Conservation (phyloP, 2,113 vertebrate genomes). For the Salvelinus fontinalis region DNA sequence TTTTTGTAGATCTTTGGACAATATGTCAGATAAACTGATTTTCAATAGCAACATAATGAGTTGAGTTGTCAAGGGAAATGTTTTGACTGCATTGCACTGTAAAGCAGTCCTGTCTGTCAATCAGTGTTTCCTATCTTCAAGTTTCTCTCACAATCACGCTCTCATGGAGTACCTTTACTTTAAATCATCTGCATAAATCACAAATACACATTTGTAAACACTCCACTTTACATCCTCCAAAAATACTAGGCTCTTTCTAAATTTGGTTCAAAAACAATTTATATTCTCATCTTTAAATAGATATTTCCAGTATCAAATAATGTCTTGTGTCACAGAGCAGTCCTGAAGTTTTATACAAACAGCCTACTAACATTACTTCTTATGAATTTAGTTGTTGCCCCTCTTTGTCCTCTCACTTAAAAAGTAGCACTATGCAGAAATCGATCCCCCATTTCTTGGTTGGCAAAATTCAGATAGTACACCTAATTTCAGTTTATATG, state of each 20-base stretch:
- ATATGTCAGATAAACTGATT: too few relatives aligned
- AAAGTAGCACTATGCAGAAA: too few relatives aligned
- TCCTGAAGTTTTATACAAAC: not conserved
- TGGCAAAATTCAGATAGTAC: too few relatives aligned
- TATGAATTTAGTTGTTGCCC: not conserved
- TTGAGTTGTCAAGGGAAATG: not conserved
- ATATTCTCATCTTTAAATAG: not conserved
- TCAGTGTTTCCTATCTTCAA: not conserved
- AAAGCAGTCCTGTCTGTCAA: not conserved
- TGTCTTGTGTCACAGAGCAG: not conserved
- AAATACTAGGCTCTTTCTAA: constrained; percentile 32
- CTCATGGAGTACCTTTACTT: not conserved
- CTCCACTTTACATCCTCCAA: constrained; percentile 33
- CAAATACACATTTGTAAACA: constrained; percentile 35
- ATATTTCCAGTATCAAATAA: not conserved
- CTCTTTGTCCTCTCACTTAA: not conserved
- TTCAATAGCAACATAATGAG: too few relatives aligned
- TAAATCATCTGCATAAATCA: not conserved
- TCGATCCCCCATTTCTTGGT: too few relatives aligned
- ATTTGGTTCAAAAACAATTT: not conserved
- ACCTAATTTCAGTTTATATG: too few relatives aligned
- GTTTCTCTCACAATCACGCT: not conserved
- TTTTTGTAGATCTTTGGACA: too few relatives aligned
- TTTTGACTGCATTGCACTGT: constrained; percentile 11
- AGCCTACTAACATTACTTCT: not conserved